phyloP scores from a whole-genome alignment of 1,140 invertebrate species.

The Mycetomoellerius zeteki region DNA sequence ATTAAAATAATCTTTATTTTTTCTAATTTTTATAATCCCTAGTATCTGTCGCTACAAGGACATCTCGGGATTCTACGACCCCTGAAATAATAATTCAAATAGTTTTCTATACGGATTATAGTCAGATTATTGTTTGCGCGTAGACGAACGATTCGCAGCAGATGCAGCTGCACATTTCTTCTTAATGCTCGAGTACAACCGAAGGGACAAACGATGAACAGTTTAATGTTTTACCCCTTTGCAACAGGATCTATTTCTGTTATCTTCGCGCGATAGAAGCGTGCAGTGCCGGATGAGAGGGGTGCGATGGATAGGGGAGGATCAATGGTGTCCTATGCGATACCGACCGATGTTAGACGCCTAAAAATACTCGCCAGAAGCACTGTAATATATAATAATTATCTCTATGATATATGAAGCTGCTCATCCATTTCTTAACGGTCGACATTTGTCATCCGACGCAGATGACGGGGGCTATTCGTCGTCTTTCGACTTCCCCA shows the following conservation, averaged over 20 bases:
- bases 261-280: slow-evolving; percentile 66
- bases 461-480: slow-evolving; percentile 77
- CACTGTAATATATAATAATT: slow-evolving; percentile 84
- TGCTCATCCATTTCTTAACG: slow-evolving; percentile 77
- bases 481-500: slow-evolving; percentile 54
- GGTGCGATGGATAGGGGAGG: slow-evolving; percentile 66
- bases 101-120: slow-evolving; percentile 24
- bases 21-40: background rate
- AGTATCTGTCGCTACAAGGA: background rate
- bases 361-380: slow-evolving; percentile 80
- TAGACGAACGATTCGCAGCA: slow-evolving; percentile 13
- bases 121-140: slow-evolving; percentile 2
- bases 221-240: slow-evolving; percentile 75
- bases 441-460: slow-evolving; percentile 79
- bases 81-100: slow-evolving; percentile 50
- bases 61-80: background rate
- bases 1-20: background rate
- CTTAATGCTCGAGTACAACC: slow-evolving; percentile 27
- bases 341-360: slow-evolving; percentile 25
- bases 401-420: slow-evolving; percentile 82
- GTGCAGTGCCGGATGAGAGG: slow-evolving; percentile 59
- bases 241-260: slow-evolving; percentile 54
- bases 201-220: slow-evolving; percentile 72
- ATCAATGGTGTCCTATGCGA: slow-evolving; percentile 50
- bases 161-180: slow-evolving; percentile 59